Base-by-base conservation (phyloP, 2,888 invertebrate species). In the Plebejus anna region DNA sequence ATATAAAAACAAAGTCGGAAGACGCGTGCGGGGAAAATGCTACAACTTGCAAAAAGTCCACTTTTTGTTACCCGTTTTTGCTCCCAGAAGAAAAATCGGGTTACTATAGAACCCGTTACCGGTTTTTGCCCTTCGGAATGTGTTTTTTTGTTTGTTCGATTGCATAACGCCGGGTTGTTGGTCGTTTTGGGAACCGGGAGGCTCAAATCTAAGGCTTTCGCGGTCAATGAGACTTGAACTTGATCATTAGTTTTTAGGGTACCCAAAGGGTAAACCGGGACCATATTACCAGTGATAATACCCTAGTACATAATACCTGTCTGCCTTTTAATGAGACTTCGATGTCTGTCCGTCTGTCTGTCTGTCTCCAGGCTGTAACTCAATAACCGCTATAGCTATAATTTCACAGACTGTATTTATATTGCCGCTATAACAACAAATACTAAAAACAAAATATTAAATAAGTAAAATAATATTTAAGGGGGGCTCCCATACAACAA, bases 21-120 rank as follows among this genome's bases (percentile, higher is more conserved):
- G 86, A 88, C 92, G 86, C 93, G 92, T 89, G 93, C 90, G 86
- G 82, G 90, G 90, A 91, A 92, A 91, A 90, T 90, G 90, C 86
- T 80, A 83, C 84, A 84, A 85, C 83, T 84, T 84, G 92, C 92
- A 92, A 93, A 92, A 93, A 91, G 83, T 87, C 87, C 84, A 82
- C 84, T 84, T 86, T 89, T 90, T 90, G 89, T 78, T 77, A 77
- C 78, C 83, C 87, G 72, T 92, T 92, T 92, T 92, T 92, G 92
- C 90, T 88, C 86, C 88, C 82, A 82, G 82, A 82, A 82, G 82
- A 83, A 84, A 87, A 89, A 89, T 89, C 83, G 85, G 80, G 80
- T 79, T 84, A 86, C 86, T 81, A 83, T 79, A 81, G 86, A 89
- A 89, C 88, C 93, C 93, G 93, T 93, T 92, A 92, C 80, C 80